Evolutionary conservation across 2,113 vertebrate species (phyloP).

Genomic region (Coptodon bakossiorum): DNA sequence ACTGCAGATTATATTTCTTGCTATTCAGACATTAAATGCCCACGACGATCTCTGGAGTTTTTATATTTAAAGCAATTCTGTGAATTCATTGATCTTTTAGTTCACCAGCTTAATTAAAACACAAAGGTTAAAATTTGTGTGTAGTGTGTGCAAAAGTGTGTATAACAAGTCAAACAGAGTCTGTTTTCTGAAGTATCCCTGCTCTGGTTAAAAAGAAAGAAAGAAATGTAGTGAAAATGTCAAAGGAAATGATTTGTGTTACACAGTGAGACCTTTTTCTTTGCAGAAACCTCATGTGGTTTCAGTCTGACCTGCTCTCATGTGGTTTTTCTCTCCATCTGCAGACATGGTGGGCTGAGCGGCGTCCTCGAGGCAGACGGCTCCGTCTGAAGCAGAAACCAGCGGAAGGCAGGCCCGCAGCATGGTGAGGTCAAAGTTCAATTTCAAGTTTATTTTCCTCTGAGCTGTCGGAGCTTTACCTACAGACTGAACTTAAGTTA

Average conservation of each 20-base stretch:
- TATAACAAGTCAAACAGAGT: background rate
- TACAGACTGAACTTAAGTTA: background rate
- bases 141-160: background rate
- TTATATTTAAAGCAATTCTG: background rate
- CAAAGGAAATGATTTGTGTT: background rate
- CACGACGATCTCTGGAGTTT: too few relatives aligned
- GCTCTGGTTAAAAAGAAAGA: background rate
- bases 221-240: background rate
- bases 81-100: background rate
- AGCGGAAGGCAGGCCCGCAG: background rate
- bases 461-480: background rate
- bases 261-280: background rate
- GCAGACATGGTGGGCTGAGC: constrained; percentile 11
- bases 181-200: background rate
- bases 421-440: constrained; percentile 19
- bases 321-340: background rate
- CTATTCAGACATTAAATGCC: background rate
- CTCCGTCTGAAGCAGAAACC: background rate
- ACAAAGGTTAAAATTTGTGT: background rate
- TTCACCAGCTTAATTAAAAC: background rate
- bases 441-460: background rate
- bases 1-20: background rate
- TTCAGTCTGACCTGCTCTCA: background rate
- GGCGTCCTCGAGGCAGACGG: background rate
- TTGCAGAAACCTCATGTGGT: background rate